Evolutionary conservation across 2,797 vertebrate genomes (phyloP), one percentile per base, ranked within the genome.

Genomic region (Enteromius trimaculatus): DNA sequence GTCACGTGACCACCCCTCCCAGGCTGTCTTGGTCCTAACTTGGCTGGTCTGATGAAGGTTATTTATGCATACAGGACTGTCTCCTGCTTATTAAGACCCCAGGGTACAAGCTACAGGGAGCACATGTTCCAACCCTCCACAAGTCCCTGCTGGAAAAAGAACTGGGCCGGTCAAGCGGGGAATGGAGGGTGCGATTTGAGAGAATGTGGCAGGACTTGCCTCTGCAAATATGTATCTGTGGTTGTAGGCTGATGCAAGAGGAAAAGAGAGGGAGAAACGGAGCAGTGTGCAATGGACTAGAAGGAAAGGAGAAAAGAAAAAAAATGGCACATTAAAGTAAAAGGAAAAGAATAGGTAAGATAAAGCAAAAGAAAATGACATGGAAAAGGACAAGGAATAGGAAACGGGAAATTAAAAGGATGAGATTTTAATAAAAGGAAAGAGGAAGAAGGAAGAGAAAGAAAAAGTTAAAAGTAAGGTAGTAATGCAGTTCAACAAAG

Each of bases 21-120:
- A 69, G 81, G 31, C 65, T 83, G 65, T 70, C 51, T 13, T 2
- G 1, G 51, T 79, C 82, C 79, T 80, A 70, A 78, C 80, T 88
- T 89, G 91, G 84, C 77, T 77, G n/a, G 29, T 74, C 14, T 81
- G 75, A 66, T 77, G 66, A 77, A 66, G 37, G 72, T 81, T 84
- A 76, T 84, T 86, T 74, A 86, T 86, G 68, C 74, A 81, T 70
- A 74, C 47, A 74, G n/a, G 39, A 42, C 74, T 58, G 79, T 77
- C 44, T 86, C 39, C 34, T 64, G 70, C 58, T 79, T 78, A 83
- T 79, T 81, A 72, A 81, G 39, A 80, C 85, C 80, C 74, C 37
- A 74, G 82, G 82, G 79, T 34, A 58, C 31, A 47, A 70, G 74
- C 80, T 82, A 78, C 51, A 58, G 60, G 76, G 65, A 84, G 71